Percentiles rank a stretch among this genome's conserved stretches.
Conservation (phyloP, 2,888 invertebrate genomes). For the Dicyrtoma fusca region DNA sequence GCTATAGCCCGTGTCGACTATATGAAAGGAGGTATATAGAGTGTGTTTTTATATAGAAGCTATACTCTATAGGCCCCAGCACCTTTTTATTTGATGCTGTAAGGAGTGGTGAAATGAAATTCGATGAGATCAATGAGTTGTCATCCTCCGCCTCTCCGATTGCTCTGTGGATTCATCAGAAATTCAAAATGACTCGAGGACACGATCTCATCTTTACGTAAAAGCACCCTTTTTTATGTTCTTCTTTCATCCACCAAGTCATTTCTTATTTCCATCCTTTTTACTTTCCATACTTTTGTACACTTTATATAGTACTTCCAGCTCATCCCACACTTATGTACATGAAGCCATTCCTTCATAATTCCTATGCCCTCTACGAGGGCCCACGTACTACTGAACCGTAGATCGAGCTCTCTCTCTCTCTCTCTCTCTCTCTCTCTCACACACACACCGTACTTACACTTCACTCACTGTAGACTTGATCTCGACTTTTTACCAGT, state of each 20-base stretch:
- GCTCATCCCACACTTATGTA: neutral
- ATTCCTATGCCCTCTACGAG: neutral
- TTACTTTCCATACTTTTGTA: constrained; percentile 26
- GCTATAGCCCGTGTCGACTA: neutral
- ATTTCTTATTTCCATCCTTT: constrained; percentile 34
- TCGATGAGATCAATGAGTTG: constrained; percentile 55
- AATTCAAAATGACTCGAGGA: constrained; percentile 53
- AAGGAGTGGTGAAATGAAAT: constrained; percentile 46
- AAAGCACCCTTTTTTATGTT: constrained; percentile 50
- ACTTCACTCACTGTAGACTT: too few species aligned
- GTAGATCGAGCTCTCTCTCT: too few species aligned
- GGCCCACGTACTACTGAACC: too few species aligned
- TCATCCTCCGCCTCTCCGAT: constrained; percentile 37
- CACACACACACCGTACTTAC: too few species aligned
- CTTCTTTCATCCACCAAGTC: constrained; percentile 44
- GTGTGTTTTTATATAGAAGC: neutral
- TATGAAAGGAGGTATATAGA: neutral
- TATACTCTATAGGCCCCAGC: neutral
- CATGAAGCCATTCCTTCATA: constrained; percentile 9
- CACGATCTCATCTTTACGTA: constrained; percentile 51
- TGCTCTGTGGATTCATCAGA: constrained; percentile 46
- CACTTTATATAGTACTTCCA: constrained; percentile 1
- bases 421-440: too few species aligned
- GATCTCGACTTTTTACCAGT: neutral
- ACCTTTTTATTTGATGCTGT: constrained; percentile 7